Conservation (phyloP, 1,140 invertebrate genomes). For the Pachypeltis micranthus region DNA sequence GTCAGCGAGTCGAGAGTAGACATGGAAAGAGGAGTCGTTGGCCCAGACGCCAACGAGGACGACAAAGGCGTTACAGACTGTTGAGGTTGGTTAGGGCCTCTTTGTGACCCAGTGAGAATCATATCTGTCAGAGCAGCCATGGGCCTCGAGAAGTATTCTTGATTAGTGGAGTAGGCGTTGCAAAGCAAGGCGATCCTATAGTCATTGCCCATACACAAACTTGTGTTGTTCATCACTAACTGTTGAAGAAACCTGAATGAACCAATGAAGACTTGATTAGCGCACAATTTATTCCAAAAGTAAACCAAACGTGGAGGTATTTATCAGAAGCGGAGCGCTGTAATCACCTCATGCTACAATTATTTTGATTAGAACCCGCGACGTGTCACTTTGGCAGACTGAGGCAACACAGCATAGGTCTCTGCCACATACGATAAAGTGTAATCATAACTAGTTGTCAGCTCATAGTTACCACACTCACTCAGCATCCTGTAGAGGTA, state of each 20-base stretch:
- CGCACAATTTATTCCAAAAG: neutral
- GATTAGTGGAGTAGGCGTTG: conserved; percentile 87
- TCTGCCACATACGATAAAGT: too few species aligned
- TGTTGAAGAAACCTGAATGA: conserved; percentile 65
- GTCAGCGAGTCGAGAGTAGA: conserved; percentile 88
- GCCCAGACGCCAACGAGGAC: conserved; percentile 39
- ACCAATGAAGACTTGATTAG: too few species aligned
- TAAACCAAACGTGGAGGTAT: neutral
- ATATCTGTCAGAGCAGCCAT: conserved; percentile 82
- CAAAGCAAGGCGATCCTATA: conserved; percentile 83
- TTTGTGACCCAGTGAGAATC: conserved; percentile 49
- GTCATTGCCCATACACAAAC: conserved; percentile 59
- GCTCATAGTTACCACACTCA: too few species aligned
- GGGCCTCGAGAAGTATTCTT: conserved; percentile 69
- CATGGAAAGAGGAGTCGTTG: conserved; percentile 80
- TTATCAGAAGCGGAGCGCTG: neutral
- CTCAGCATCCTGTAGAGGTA: too few species aligned
- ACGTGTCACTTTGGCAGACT: too few species aligned
- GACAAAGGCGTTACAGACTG: conserved; percentile 37
- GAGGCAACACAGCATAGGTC: too few species aligned
- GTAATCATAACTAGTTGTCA: too few species aligned
- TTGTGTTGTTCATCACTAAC: conserved; percentile 52
- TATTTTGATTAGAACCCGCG: too few species aligned
- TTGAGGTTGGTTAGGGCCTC: conserved; percentile 25
- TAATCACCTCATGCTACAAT: neutral